Evolutionary conservation across 2,888 invertebrate genomes (phyloP).

Genomic region (Andrena minutula): DNA sequence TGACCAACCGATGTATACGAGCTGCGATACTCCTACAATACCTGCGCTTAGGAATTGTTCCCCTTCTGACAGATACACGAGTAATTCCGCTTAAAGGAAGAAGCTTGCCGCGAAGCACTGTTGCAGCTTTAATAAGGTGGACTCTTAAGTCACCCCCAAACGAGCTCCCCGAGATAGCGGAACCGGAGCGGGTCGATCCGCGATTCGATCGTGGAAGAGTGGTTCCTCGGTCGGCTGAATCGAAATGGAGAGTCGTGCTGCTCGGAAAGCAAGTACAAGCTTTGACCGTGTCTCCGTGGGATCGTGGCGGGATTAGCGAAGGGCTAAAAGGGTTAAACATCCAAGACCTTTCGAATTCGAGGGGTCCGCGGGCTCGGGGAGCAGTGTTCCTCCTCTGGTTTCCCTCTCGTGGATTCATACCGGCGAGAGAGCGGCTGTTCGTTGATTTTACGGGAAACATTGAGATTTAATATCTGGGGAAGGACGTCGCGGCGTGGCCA

Average conservation of each 20-base stretch:
- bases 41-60: neutral
- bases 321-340: constrained; percentile 61
- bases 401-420: constrained; percentile 11
- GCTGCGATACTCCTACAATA: neutral
- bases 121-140: too few relatives aligned
- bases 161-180: neutral
- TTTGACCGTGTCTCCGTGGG: constrained; percentile 48
- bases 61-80: neutral
- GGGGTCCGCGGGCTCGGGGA: constrained; percentile 43
- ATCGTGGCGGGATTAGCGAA: constrained; percentile 53
- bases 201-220: neutral
- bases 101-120: too few relatives aligned
- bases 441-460: constrained; percentile 51
- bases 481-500: constrained; percentile 50
- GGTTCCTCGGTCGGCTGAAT: constrained; percentile 6
- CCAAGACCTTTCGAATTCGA: constrained; percentile 51
- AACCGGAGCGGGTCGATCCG: neutral
- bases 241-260: constrained; percentile 9
- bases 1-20: constrained; percentile 22
- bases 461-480: constrained; percentile 59
- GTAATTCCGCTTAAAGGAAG: too few relatives aligned
- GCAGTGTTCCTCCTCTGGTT: constrained; percentile 17
- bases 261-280: constrained; percentile 18
- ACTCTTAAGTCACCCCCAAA: too few relatives aligned
- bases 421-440: constrained; percentile 2